Evolutionary conservation across 1,140 invertebrate genomes (phyloP).

Genomic region (Teleogryllus occipitalis): DNA sequence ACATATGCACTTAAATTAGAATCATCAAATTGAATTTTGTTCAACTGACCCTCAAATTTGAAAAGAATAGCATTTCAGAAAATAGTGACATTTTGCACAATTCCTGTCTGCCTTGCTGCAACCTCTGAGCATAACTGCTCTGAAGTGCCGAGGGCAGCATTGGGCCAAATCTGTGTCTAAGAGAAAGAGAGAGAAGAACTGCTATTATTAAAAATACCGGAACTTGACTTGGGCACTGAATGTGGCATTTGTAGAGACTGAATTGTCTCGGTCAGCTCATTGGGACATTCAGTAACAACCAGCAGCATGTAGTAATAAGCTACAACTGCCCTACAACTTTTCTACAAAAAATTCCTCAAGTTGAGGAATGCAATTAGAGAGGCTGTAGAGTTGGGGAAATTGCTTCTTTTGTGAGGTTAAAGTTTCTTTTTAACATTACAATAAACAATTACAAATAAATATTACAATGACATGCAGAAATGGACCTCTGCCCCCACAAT

Average conservation of each 20-base stretch:
- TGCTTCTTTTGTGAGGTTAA: neutral
- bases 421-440: neutral
- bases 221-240: neutral
- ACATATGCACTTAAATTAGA: neutral
- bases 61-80: neutral
- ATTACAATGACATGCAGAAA: neutral
- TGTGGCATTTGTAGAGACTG: neutral
- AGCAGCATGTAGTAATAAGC: neutral
- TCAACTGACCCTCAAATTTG: neutral
- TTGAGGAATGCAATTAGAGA: neutral
- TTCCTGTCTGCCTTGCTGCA: neutral
- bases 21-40: neutral
- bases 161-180: neutral
- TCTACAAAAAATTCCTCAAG: neutral
- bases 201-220: neutral
- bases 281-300: neutral
- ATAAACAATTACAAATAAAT: neutral
- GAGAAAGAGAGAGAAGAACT: neutral
- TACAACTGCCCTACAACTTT: neutral
- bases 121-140: neutral
- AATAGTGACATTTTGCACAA: neutral
- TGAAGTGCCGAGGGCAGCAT: neutral
- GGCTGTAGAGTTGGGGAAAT: neutral
- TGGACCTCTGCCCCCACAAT: neutral
- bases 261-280: neutral